These are phyloP conservation scores for Campylorhamphus procurvoides DNA, from an alignment of 2,113 vertebrate species.

Conservation along the genomic window DNA sequence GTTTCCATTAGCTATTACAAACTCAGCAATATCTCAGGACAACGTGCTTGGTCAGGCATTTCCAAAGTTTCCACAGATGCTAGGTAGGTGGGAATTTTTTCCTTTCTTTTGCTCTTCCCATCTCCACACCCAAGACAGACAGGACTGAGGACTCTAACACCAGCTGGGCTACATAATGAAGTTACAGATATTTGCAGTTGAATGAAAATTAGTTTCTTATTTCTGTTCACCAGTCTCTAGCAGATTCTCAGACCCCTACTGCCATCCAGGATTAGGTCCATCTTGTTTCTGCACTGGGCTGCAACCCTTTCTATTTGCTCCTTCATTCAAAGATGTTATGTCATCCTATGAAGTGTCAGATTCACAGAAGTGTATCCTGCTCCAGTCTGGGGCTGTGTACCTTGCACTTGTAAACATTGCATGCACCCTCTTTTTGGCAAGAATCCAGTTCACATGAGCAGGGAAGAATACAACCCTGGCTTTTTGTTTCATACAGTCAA, in stretches of 20 bases:
- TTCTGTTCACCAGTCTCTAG: background rate
- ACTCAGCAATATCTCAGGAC: constrained; percentile 43
- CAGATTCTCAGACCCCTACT: background rate
- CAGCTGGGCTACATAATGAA: background rate
- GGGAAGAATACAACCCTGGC: background rate
- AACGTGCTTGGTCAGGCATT: background rate
- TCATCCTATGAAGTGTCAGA: accelerated
- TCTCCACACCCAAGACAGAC: background rate
- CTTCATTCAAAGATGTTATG: background rate
- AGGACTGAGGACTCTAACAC: background rate
- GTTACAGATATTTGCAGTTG: background rate
- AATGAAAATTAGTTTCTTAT: background rate
- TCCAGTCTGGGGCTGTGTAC: background rate
- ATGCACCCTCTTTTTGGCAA: background rate
- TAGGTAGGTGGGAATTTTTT: background rate
- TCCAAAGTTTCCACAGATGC: background rate
- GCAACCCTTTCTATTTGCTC: background rate
- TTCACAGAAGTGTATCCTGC: background rate
- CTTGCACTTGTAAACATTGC: background rate
- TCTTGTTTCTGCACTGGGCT: background rate
- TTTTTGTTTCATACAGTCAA: background rate
- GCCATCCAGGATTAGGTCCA: background rate
- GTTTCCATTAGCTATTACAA: constrained; percentile 62
- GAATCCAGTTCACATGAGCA: background rate
- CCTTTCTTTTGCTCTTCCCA: background rate